These are phyloP conservation scores for Catagonus wagneri DNA, from an alignment of 2,113 vertebrate genomes.

Conservation along the genomic window DNA sequence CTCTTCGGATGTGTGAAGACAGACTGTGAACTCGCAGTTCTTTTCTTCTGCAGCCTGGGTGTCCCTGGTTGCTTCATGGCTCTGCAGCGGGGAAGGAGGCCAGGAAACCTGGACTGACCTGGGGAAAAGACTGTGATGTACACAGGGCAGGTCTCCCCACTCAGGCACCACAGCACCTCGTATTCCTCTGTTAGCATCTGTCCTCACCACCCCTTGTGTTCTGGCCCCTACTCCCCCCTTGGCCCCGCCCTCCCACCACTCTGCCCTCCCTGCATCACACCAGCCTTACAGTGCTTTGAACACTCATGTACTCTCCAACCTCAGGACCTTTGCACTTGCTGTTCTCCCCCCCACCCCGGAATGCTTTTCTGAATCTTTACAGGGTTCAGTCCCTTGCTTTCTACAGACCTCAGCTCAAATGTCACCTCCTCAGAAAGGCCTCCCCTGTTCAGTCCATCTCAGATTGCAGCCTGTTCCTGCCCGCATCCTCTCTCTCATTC, in stretches of 20 bases:
- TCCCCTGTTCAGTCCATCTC: not conserved
- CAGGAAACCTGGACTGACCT: not conserved
- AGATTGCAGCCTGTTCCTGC: not conserved
- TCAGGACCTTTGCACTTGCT: not conserved
- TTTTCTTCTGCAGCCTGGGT: not conserved
- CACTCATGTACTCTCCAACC: not conserved
- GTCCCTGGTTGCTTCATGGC: not conserved
- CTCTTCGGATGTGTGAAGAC: not conserved
- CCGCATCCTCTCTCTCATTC: not conserved
- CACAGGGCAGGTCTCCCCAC: rapidly evolving
- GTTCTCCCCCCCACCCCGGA: rapidly evolving
- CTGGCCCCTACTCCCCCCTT: not conserved
- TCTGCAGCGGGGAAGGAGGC: not conserved
- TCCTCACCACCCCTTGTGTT: rapidly evolving
- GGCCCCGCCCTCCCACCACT: not conserved
- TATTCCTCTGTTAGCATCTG: not conserved
- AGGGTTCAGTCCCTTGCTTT: not conserved
- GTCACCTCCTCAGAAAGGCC: not conserved
- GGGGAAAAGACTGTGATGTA: rapidly evolving
- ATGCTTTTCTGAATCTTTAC: not conserved
- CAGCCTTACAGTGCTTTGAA: not conserved
- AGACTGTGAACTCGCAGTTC: not conserved
- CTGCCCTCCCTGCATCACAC: not conserved
- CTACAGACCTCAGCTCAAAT: not conserved
- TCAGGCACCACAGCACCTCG: rapidly evolving